Conservation (phyloP, 2,888 invertebrate genomes). For the Homarus gammarus region DNA sequence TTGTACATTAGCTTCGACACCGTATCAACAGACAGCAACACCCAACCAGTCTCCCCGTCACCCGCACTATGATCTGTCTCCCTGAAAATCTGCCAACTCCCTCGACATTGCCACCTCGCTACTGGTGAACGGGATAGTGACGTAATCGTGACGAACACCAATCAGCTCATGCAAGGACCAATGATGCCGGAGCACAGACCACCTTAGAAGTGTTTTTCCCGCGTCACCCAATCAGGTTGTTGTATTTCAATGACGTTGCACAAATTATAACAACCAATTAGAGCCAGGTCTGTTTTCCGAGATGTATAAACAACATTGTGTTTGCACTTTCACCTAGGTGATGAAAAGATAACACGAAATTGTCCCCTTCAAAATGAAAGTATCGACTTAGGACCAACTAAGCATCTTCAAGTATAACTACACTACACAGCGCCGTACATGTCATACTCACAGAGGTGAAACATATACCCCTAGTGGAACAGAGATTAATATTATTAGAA, state of each 20-base stretch:
- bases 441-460: no score
- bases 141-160: neutral
- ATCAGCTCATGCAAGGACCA: neutral
- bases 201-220: neutral
- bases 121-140: neutral
- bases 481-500: no score
- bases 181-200: neutral
- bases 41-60: neutral
- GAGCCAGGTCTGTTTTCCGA: neutral
- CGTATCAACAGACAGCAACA: neutral
- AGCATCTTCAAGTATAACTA: no score
- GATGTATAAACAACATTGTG: neutral
- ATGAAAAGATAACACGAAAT: neutral
- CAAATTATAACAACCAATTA: neutral
- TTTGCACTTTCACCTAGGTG: neutral
- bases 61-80: neutral
- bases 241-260: neutral
- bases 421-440: no score
- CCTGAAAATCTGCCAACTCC: neutral
- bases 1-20: no score
- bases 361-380: neutral
- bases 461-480: no score
- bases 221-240: neutral
- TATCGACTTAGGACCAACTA: no score
- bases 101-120: neutral